A percentile compares a stretch with the other conserved stretches of the same genome.
These are phyloP conservation scores for Phyto melanocephala DNA, from an alignment of 2,888 invertebrate species.

Conservation along the genomic window DNA sequence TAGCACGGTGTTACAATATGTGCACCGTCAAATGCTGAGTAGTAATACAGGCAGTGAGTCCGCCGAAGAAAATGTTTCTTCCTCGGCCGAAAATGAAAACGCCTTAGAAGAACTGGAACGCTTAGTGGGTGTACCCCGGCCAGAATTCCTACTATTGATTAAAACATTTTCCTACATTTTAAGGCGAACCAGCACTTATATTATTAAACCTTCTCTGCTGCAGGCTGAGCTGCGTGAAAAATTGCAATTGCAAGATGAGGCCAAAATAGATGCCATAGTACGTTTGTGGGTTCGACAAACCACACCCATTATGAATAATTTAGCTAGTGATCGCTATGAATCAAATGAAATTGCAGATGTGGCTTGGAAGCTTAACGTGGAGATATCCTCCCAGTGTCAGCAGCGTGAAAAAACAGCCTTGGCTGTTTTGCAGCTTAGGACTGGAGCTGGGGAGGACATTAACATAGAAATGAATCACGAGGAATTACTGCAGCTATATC, in stretches of 20 bases:
- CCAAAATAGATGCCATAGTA: conserved; percentile 81
- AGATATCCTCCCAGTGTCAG: conserved; percentile 79
- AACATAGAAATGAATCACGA: conserved; percentile 80
- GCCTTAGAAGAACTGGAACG: conserved; percentile 77
- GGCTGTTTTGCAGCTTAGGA: conserved; percentile 80
- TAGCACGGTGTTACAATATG: conserved; percentile 76
- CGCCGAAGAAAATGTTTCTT: conserved; percentile 8
- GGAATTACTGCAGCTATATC: conserved; percentile 80
- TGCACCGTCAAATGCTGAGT: conserved; percentile 76
- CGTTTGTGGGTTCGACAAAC: conserved; percentile 80
- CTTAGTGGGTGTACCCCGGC: conserved; percentile 75
- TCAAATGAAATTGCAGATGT: conserved; percentile 80
- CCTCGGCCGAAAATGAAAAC: conserved; percentile 73
- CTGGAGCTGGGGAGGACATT: conserved; percentile 77
- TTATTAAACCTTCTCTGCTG: conserved; percentile 81
- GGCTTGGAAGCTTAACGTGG: conserved; percentile 81
- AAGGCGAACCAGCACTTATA: conserved; percentile 80
- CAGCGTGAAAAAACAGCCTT: conserved; percentile 79
- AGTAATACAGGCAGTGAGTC: conserved; percentile 62
- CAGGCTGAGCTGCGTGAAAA: conserved; percentile 80
- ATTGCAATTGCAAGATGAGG: conserved; percentile 79
- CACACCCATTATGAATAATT: conserved; percentile 80
- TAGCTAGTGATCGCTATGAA: conserved; percentile 76
- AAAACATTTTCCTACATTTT: conserved; percentile 79
- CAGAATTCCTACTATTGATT: conserved; percentile 76